Base-by-base conservation (phyloP, 2,113 vertebrate genomes). In the Bubalus kerabau region DNA sequence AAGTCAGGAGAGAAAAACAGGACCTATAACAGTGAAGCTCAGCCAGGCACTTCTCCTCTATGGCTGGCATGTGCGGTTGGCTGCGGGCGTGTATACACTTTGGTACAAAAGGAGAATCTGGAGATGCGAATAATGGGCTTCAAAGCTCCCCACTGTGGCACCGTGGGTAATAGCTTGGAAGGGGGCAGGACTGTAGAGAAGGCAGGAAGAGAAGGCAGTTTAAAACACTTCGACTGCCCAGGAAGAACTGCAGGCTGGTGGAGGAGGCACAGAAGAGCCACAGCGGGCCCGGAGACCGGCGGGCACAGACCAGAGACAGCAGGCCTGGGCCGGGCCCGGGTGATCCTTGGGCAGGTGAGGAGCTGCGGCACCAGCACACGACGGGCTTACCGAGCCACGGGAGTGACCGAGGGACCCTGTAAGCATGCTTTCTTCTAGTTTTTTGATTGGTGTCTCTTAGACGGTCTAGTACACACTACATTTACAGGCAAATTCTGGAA, bases 281-380 rank as follows among this genome's bases (percentile, higher is more conserved):
- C 85, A 26, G 60, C 24, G 54, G 56, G 54, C 8, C 54, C 17
- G 4, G 52, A 4, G 30, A 32, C n/a, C 3, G 9, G n/a, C 0
- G 19, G 48, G 14, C 8, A 32, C 0, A 54, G 23, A 26, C 1
- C 30, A 16, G 26, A 2, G 11, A 26, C 7, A 6, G 9, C 5
- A 6, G 43, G 15, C 40, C 81, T 6, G 5, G 32, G 24, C 30
- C n/a, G 50, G 59, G 46, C 17, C 8, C 0, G 1, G n/a, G 36
- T 6, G 50, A 36, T 56, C 21, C 43, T 10, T 16, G 14, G 40
- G 57, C 28, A 54, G 7, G 23, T 6, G 30, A n/a, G 12, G 50
- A 52, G 57, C 54, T 12, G 30, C 36, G 21, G 54, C 48, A 46
- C 32, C 28, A 8, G 6, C 36, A 28, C 10, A 5, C 0, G 0